These are phyloP conservation scores for Rhamnusium bicolor DNA, from an alignment of 2,888 invertebrate genomes.

Conservation along the genomic window DNA sequence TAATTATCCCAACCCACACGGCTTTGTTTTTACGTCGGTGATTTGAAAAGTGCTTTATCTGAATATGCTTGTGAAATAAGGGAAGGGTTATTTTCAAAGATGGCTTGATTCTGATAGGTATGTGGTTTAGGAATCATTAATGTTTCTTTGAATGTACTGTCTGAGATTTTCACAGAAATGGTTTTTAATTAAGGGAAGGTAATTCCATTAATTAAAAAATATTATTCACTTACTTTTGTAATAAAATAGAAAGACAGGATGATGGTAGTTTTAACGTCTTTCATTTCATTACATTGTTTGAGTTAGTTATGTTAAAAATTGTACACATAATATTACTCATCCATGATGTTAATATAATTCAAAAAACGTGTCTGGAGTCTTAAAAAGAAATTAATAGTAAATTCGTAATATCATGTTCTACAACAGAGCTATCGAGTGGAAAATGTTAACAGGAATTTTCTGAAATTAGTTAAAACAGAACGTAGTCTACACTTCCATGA, in stretches of 20 bases:
- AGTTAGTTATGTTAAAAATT: too few relatives aligned
- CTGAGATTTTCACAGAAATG: slow-evolving; percentile 2
- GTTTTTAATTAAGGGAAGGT: slow-evolving; percentile 32
- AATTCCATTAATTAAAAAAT: slow-evolving; percentile 14
- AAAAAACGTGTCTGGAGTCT: too few relatives aligned
- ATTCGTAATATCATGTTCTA: too few relatives aligned
- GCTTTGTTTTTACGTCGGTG: slow-evolving; percentile 68
- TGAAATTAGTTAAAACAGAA: too few relatives aligned
- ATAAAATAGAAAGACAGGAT: background rate
- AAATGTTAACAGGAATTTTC: too few relatives aligned
- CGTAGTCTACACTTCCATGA: too few relatives aligned
- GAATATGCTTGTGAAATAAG: slow-evolving; percentile 50
- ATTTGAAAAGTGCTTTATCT: slow-evolving; percentile 66
- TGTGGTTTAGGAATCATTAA: slow-evolving; percentile 24
- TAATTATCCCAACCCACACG: slow-evolving; percentile 71
- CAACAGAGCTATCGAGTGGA: too few relatives aligned
- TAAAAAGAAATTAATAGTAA: too few relatives aligned
- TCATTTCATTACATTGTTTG: too few relatives aligned
- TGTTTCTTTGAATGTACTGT: background rate
- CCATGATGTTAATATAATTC: too few relatives aligned
- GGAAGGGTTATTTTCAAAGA: slow-evolving; percentile 61
- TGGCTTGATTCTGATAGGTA: slow-evolving; percentile 54
- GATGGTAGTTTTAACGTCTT: background rate
- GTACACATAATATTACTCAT: too few relatives aligned
- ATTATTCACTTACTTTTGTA: background rate